Conservation (phyloP, 1,140 invertebrate species). For the Aphelenchoides fujianensis region DNA sequence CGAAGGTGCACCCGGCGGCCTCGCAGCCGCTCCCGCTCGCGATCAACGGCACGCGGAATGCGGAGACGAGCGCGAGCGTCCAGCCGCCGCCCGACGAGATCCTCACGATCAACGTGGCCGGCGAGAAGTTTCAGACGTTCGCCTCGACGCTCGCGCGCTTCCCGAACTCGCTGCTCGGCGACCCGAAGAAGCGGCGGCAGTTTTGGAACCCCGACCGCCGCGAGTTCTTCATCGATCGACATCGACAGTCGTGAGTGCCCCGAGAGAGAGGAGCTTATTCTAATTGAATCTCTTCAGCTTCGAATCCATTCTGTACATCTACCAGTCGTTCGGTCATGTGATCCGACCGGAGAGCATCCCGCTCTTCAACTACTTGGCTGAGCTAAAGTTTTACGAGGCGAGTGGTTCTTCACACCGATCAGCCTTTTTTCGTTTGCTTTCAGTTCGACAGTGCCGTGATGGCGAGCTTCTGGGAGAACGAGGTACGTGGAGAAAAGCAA, state of each 20-base stretch:
- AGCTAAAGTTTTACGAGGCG: background rate
- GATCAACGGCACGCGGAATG: too few relatives aligned
- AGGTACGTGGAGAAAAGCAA: too few relatives aligned
- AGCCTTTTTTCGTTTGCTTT: background rate
- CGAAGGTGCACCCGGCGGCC: too few relatives aligned
- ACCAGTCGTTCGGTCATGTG: background rate
- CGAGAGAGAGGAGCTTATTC: too few relatives aligned
- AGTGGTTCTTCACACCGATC: background rate
- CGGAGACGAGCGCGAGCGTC: too few relatives aligned
- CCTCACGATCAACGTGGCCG: background rate
- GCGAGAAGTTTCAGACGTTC: background rate
- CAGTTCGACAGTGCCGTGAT: background rate
- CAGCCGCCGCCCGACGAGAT: background rate
- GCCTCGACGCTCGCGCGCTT: background rate
- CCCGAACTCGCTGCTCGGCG: background rate
- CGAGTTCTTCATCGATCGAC: slow-evolving; percentile 1
- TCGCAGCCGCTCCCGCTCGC: too few relatives aligned
- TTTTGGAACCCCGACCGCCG: background rate
- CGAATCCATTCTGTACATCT: slow-evolving; percentile 11
- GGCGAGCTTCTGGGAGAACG: slow-evolving; percentile 5
- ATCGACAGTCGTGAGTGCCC: too few relatives aligned
- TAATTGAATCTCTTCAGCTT: too few relatives aligned
- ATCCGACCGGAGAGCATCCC: background rate
- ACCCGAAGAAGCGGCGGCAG: background rate
- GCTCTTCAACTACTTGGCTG: background rate